Percentiles rank a stretch among this genome's conserved stretches.
Conservation (phyloP, 2,888 invertebrate genomes). For the Criorhina ranunculi region DNA sequence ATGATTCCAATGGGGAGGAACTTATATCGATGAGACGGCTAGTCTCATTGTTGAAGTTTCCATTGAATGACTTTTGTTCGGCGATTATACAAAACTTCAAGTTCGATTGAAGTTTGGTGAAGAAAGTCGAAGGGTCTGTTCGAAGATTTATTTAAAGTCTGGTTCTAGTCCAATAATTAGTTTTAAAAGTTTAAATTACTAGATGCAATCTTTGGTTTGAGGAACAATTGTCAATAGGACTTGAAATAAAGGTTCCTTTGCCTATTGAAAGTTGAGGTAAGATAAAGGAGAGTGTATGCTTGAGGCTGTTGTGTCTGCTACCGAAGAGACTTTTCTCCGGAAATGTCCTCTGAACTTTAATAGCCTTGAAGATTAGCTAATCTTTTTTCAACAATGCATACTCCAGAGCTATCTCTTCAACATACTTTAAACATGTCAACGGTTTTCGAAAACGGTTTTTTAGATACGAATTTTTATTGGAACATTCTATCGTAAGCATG, state of each 20-base stretch:
- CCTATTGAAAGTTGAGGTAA: neutral
- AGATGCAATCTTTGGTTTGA: neutral
- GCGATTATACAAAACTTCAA: conserved; percentile 1
- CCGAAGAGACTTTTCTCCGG: too few species aligned
- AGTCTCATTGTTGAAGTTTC: conserved; percentile 27
- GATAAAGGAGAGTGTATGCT: neutral
- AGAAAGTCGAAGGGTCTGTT: neutral
- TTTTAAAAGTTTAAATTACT: neutral
- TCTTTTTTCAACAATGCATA: too few species aligned
- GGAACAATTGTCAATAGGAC: neutral
- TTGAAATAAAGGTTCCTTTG: neutral
- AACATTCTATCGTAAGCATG: too few species aligned
- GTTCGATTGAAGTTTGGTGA: neutral
- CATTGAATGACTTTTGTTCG: conserved; percentile 30
- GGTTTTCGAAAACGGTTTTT: too few species aligned
- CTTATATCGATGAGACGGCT: conserved; percentile 2
- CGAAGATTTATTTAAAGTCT: neutral
- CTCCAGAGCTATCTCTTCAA: too few species aligned
- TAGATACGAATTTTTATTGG: too few species aligned
- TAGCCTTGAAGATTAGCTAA: too few species aligned
- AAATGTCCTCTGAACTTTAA: too few species aligned
- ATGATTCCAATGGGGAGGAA: conserved; percentile 31
- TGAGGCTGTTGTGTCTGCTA: neutral
- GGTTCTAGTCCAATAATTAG: neutral
- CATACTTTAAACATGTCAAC: too few species aligned